phyloP scores from a whole-genome alignment of 2,888 invertebrate genomes.

The Hypolimnas misippus region DNA sequence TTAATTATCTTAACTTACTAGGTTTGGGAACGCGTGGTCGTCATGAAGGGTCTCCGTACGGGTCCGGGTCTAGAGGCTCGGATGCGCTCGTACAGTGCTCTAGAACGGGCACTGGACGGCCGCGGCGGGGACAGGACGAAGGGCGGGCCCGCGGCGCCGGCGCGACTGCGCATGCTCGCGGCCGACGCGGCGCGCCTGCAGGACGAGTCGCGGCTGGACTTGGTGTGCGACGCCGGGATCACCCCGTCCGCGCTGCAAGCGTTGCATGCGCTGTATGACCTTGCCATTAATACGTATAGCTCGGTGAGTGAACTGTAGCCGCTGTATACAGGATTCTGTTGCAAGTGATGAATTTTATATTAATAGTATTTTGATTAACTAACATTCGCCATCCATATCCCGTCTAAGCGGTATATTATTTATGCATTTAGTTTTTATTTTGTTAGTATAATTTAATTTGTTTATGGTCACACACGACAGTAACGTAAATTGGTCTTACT shows the following conservation, averaged over 20 bases:
- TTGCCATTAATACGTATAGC: slow-evolving; percentile 69
- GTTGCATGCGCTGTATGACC: slow-evolving; percentile 63
- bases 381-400: too few relatives aligned
- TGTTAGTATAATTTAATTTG: too few relatives aligned
- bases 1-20: too few relatives aligned
- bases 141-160: slow-evolving; percentile 81
- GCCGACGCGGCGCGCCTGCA: slow-evolving; percentile 87
- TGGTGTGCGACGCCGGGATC: slow-evolving; percentile 72
- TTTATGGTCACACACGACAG: too few relatives aligned
- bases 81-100: slow-evolving; percentile 86
- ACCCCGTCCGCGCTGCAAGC: slow-evolving; percentile 63
- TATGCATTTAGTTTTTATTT: too few relatives aligned
- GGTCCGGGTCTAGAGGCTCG: slow-evolving; percentile 84
- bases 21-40: slow-evolving; percentile 87
- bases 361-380: too few relatives aligned
- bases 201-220: slow-evolving; percentile 76
- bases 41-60: slow-evolving; percentile 64
- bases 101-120: slow-evolving; percentile 86
- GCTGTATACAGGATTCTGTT: too few relatives aligned
- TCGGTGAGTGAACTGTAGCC: slow-evolving; percentile 55
- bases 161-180: slow-evolving; percentile 79
- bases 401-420: too few relatives aligned
- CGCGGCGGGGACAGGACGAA: slow-evolving; percentile 84
- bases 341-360: too few relatives aligned
- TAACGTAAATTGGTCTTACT: too few relatives aligned